phyloP scores from a whole-genome alignment of 53 echinoderm and acorn worm species.

The Temnopleurus reevesii region DNA sequence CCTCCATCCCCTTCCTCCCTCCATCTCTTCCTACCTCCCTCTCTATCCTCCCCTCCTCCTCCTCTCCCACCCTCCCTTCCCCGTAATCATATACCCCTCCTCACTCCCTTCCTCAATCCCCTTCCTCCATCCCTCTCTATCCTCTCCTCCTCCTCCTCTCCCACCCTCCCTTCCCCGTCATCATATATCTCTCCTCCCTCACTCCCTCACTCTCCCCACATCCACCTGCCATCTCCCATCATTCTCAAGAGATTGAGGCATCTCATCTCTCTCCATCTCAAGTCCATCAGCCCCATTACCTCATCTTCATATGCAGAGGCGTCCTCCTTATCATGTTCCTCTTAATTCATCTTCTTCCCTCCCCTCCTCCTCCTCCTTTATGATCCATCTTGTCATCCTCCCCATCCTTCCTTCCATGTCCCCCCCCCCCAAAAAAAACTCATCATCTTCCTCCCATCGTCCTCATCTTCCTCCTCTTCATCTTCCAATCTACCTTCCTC shows the following conservation, averaged over 20 bases:
- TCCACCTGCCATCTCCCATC: constrained; percentile 13
- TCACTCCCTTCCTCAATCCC: background rate
- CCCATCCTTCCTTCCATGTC: too few relatives aligned
- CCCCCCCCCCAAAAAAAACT: too few relatives aligned
- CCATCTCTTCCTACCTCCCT: background rate
- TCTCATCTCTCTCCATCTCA: constrained; percentile 23
- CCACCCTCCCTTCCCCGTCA: background rate
- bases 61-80: background rate
- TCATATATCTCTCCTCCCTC: background rate
- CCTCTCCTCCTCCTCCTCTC: background rate
- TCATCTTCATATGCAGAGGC: constrained; percentile 1
- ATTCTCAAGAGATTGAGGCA: constrained; percentile 33
- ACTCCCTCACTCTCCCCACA: background rate
- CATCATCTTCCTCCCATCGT: background rate
- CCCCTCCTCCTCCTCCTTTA: too few relatives aligned
- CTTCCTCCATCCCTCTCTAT: background rate
- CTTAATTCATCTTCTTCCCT: too few relatives aligned
- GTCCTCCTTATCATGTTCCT: too few relatives aligned
- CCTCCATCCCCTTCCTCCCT: background rate
- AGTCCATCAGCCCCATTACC: background rate
- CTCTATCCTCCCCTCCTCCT: background rate
- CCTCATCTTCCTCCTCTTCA: background rate
- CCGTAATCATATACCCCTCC: too few relatives aligned
- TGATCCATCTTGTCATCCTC: too few relatives aligned
- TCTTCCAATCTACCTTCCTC: background rate